phyloP scores from a whole-genome alignment of 2,113 vertebrate genomes.

The Phocoena phocoena region DNA sequence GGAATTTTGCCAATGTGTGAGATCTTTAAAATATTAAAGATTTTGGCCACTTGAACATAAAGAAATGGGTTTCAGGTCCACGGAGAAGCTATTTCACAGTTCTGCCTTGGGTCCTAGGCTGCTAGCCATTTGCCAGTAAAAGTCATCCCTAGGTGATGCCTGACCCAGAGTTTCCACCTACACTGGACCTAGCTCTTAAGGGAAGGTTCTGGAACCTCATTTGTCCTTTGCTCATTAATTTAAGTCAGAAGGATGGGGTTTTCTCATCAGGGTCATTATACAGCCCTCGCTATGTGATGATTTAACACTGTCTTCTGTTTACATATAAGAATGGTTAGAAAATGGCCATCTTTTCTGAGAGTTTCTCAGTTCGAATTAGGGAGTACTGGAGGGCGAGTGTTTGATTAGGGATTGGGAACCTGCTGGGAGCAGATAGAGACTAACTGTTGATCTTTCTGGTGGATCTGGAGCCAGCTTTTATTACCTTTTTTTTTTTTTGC shows the following conservation, averaged over 20 bases:
- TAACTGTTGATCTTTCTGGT: background rate
- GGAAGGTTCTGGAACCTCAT: background rate
- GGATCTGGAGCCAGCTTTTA: background rate
- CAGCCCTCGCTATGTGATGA: background rate
- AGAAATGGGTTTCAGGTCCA: background rate
- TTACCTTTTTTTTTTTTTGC: background rate
- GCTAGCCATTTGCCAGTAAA: background rate
- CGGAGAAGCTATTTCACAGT: background rate
- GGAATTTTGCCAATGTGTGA: background rate
- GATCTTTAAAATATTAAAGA: background rate
- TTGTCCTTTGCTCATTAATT: background rate
- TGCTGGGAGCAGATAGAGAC: background rate
- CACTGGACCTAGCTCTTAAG: background rate
- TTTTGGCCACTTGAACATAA: background rate
- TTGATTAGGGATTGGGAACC: background rate
- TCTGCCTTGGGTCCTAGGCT: background rate
- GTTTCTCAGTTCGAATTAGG: background rate
- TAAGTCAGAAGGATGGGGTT: background rate
- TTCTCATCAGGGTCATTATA: background rate
- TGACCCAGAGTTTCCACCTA: background rate
- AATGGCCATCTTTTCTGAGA: background rate
- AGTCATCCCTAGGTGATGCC: background rate
- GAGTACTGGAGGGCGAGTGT: background rate
- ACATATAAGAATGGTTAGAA: background rate
- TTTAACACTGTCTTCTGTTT: background rate